These are phyloP conservation scores for Eilema griseolum DNA, from an alignment of 2,888 invertebrate genomes.

Conservation along the genomic window DNA sequence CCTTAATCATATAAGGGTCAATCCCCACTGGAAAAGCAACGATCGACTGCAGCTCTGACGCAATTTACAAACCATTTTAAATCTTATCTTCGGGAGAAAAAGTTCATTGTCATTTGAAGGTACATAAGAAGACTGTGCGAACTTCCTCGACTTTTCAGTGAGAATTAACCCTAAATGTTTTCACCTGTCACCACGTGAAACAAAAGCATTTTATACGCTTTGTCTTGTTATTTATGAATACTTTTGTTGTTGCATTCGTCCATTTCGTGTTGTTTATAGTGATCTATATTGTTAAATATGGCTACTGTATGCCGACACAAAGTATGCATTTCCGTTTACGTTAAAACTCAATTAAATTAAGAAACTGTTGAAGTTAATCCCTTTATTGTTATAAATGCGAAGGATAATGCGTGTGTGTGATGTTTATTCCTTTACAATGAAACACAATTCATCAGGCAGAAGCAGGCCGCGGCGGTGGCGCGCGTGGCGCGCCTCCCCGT, in stretches of 20 bases:
- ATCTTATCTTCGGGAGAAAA: too few species aligned
- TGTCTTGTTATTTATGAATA: conserved; percentile 8
- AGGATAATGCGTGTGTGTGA: not conserved
- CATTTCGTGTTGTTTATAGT: conserved; percentile 16
- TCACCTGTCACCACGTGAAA: conserved; percentile 21
- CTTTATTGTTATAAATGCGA: not conserved
- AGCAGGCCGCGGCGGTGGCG: too few species aligned
- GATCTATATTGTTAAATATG: not conserved
- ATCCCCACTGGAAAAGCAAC: too few species aligned
- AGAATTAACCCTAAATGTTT: conserved; percentile 7
- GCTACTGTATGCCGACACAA: not conserved
- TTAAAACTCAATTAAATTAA: not conserved
- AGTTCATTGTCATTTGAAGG: too few species aligned
- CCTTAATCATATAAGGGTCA: conserved; percentile 10
- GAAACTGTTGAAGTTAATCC: not conserved
- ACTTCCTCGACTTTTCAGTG: too few species aligned
- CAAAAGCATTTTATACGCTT: conserved; percentile 20
- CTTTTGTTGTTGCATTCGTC: not conserved
- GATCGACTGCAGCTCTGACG: too few species aligned
- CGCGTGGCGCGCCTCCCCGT: too few species aligned
- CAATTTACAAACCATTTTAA: too few species aligned
- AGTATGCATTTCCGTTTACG: not conserved
- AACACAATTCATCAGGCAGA: too few species aligned
- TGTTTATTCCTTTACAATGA: not conserved
- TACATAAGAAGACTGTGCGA: too few species aligned